phyloP scores from a whole-genome alignment of 2,113 vertebrate species.

The Ceuthmochares aereus region DNA sequence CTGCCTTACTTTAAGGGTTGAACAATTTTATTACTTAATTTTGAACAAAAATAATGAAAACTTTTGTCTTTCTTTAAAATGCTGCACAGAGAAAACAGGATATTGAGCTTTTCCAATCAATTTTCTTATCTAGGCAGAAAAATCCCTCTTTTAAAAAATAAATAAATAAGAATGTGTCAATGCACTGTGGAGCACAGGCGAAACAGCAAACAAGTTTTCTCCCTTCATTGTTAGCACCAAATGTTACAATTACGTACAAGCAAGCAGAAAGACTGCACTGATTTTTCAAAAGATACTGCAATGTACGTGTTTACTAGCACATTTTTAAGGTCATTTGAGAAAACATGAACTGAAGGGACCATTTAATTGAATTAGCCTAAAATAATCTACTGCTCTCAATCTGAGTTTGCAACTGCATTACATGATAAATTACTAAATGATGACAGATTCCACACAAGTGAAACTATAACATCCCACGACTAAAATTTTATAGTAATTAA shows the following conservation, averaged over 20 bases:
- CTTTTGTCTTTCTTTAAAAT: background rate
- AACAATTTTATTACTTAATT: background rate
- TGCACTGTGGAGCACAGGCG: background rate
- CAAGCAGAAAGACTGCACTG: background rate
- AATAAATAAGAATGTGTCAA: background rate
- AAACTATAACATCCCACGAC: background rate
- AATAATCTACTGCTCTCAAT: conserved; percentile 20
- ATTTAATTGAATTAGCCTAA: conserved; percentile 34
- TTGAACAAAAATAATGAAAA: background rate
- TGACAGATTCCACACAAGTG: background rate
- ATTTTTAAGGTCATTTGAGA: conserved; percentile 14
- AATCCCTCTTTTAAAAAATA: background rate
- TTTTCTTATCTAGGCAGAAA: background rate
- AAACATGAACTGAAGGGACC: conserved; percentile 18
- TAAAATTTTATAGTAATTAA: conserved; percentile 11
- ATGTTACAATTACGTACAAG: background rate
- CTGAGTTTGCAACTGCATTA: background rate
- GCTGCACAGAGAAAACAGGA: background rate
- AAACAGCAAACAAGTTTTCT: background rate
- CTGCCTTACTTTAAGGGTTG: background rate
- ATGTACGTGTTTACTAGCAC: conserved; percentile 23
- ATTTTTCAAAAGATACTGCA: background rate
- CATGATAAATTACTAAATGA: conserved; percentile 15
- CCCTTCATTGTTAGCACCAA: background rate
- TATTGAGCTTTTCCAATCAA: background rate